Base-by-base conservation (phyloP, 2,888 invertebrate genomes). In the Amphipoea lucens region DNA sequence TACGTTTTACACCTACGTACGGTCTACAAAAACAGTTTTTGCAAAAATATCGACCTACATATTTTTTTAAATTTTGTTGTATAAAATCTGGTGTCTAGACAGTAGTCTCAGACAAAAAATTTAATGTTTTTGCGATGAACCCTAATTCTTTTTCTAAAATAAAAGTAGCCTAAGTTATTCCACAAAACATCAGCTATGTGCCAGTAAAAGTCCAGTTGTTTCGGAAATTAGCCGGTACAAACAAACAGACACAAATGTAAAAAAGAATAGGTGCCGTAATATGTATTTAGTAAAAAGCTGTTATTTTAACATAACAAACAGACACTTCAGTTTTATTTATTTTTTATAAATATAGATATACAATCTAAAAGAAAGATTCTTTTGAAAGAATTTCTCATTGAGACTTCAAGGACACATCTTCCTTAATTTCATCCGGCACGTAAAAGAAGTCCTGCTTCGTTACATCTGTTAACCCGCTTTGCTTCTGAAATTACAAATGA, bases 361-460 rank as follows among this genome's bases (percentile, higher is more conserved):
- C 4, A 76, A 29, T 12, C 45, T 75, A 29, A 29, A 29, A 51
- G 0, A 40, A 36, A 40, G 1, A 29, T 40, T 51, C 4, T 42
- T 29, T 76, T 2, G 20, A 66, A 40, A 29, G 1, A 48, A 14
- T 14, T 23, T 40, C 29, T 60, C n/a, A 36, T 23, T 20, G 12
- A 40, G 51, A 14, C 2, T 48, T 65, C 70, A 71, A 71, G 40
- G 42, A 83, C 20, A 23, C 14, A 2, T 42, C 42, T 23, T 81
- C 75, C 14, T 67, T 78, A 29, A 82, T 69, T 73, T 81, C 73
- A 63, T 89, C 93, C 0, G 95, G 95, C 48, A 92, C 90, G 82
- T 95, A 95, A 62, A 71, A 70, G 85, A 95, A 95, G 85, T 95
- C 95, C 54, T 82, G 87, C n/a, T 62, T 69, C 51, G 72, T 9